These are phyloP conservation scores for Chalcis sispes DNA, from an alignment of 2,888 invertebrate species.

Conservation along the genomic window DNA sequence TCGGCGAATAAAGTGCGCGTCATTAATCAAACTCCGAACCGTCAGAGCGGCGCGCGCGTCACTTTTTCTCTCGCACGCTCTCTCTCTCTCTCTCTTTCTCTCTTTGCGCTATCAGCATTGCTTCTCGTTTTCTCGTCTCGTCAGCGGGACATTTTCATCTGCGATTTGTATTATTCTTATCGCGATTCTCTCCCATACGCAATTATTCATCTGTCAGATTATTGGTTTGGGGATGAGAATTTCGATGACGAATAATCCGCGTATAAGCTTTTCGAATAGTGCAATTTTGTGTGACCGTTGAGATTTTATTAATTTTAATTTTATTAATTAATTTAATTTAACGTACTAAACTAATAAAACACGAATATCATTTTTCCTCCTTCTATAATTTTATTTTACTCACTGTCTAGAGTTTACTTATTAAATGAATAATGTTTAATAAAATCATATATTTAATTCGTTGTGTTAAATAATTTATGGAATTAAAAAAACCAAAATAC, in stretches of 20 bases:
- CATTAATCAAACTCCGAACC: slow-evolving; percentile 71
- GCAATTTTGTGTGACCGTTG: too few relatives aligned
- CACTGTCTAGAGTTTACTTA: too few relatives aligned
- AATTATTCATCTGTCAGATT: slow-evolving; percentile 56
- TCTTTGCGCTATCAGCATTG: neutral
- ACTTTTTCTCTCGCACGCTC: slow-evolving; percentile 39
- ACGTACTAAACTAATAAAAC: too few relatives aligned
- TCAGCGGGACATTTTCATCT: slow-evolving; percentile 62
- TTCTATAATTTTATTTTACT: too few relatives aligned
- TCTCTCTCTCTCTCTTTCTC: slow-evolving; percentile 34
- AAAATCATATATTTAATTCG: too few relatives aligned
- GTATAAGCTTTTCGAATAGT: too few relatives aligned
- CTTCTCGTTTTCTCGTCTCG: slow-evolving; percentile 57
- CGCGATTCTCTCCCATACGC: slow-evolving; percentile 52
- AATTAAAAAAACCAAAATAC: too few relatives aligned
- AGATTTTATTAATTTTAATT: too few relatives aligned
- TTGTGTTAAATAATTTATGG: too few relatives aligned
- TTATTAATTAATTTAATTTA: too few relatives aligned
- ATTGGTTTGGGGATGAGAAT: slow-evolving; percentile 35
- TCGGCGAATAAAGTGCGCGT: slow-evolving; percentile 66
- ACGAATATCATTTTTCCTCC: too few relatives aligned
- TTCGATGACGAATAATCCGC: slow-evolving; percentile 67
- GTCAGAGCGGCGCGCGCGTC: slow-evolving; percentile 60
- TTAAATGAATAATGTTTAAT: too few relatives aligned
- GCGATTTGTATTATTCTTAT: slow-evolving; percentile 67